Percentiles rank a stretch among this genome's conserved stretches.
These are phyloP conservation scores for Steatocranus sp. DNA, from an alignment of 2,797 vertebrate species.

Conservation along the genomic window DNA sequence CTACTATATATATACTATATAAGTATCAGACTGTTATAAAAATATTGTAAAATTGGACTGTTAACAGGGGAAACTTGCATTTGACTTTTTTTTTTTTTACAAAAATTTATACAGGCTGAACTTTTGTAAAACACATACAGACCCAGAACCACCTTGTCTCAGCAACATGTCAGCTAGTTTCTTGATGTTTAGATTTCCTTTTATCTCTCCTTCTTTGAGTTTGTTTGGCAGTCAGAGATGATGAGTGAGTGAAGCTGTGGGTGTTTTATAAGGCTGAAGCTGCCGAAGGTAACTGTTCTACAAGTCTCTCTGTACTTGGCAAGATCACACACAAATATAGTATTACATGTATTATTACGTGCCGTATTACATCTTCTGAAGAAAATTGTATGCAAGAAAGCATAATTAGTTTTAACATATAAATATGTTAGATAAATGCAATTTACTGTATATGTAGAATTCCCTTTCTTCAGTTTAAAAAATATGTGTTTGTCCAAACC, in stretches of 20 bases:
- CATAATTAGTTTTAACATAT: not conserved
- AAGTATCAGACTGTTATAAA: not conserved
- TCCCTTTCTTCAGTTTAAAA: not conserved
- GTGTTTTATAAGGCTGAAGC: not conserved
- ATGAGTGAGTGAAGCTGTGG: not conserved
- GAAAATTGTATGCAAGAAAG: not conserved
- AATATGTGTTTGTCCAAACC: not conserved
- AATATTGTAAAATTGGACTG: not conserved
- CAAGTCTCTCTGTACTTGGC: not conserved
- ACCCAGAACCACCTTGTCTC: not conserved
- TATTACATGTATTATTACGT: not conserved
- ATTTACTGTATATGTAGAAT: not conserved
- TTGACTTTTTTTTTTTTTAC: not conserved
- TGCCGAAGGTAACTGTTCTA: not conserved
- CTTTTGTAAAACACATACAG: not conserved
- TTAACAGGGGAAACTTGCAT: not conserved
- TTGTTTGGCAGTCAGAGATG: constrained; percentile 5
- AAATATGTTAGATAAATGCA: not conserved
- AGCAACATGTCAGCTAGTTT: not conserved
- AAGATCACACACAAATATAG: not conserved
- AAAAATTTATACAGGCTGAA: not conserved
- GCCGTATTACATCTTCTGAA: not conserved
- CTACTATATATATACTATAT: not conserved
- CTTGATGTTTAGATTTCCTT: constrained; percentile 15
- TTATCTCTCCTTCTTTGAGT: constrained; percentile 11